A percentile compares a stretch with the other conserved stretches of the same genome.
phyloP scores from a whole-genome alignment of 2,888 invertebrate species.

The Melangyna quadrimaculata region DNA sequence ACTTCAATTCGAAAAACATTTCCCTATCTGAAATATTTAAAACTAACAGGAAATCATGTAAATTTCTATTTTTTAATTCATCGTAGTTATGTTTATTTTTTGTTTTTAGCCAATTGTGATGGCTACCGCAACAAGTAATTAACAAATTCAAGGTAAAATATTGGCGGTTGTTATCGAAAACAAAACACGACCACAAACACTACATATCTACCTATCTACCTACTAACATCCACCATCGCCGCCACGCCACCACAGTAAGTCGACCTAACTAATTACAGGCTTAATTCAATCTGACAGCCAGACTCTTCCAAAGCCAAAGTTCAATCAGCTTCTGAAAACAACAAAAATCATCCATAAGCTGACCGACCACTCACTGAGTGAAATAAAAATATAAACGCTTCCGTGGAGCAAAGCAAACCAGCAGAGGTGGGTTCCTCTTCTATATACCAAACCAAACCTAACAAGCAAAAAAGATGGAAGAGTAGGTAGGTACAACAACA shows the following conservation, averaged over 20 bases:
- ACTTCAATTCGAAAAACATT: too few relatives aligned
- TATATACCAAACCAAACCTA: neutral
- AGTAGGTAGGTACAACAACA: slow-evolving; percentile 4
- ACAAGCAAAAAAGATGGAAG: neutral
- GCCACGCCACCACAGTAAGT: too few relatives aligned
- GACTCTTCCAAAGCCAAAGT: slow-evolving; percentile 50
- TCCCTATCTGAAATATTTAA: too few relatives aligned
- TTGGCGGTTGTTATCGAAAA: neutral
- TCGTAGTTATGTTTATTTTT: neutral
- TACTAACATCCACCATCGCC: neutral
- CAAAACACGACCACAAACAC: slow-evolving; percentile 8
- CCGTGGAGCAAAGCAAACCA: slow-evolving; percentile 36
- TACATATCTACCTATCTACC: neutral
- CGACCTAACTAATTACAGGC: slow-evolving; percentile 59
- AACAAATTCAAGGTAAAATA: slow-evolving; percentile 3
- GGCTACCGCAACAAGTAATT: slow-evolving; percentile 7
- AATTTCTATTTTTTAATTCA: neutral
- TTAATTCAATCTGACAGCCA: slow-evolving; percentile 59
- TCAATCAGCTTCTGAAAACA: slow-evolving; percentile 64
- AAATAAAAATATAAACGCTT: slow-evolving; percentile 26
- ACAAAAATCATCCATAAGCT: slow-evolving; percentile 31
- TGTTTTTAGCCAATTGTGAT: slow-evolving; percentile 34
- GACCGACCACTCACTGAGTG: slow-evolving; percentile 25
- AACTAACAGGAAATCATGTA: neutral
- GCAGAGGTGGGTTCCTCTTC: neutral